Evolutionary conservation across 2,888 invertebrate genomes (phyloP).

Genomic region (Diaprepes abbreviatus): DNA sequence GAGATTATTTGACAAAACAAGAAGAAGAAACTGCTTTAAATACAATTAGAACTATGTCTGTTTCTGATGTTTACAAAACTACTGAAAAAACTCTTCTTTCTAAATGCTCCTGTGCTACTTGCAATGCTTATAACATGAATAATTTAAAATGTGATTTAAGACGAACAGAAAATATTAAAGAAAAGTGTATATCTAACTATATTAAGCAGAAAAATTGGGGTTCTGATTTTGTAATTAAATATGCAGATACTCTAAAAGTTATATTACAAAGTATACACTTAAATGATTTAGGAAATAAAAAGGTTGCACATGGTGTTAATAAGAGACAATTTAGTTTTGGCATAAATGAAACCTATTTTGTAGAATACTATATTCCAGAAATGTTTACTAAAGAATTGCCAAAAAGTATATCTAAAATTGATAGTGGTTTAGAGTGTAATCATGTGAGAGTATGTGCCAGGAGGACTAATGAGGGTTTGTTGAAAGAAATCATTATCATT

Average conservation of each 20-base stretch:
- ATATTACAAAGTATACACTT: conserved; percentile 66
- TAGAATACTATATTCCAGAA: conserved; percentile 68
- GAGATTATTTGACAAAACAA: conserved; percentile 64
- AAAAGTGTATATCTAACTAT: conserved; percentile 37
- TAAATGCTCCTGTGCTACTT: conserved; percentile 62
- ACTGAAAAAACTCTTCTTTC: conserved; percentile 56
- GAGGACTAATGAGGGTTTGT: conserved; percentile 64
- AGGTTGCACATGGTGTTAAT: conserved; percentile 56
- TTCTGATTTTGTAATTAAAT: conserved; percentile 55
- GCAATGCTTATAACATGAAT: conserved; percentile 59
- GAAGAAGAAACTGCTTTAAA: conserved; percentile 67
- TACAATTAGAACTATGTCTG: conserved; percentile 65
- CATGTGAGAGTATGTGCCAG: conserved; percentile 65
- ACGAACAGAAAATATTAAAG: conserved; percentile 33
- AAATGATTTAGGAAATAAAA: conserved; percentile 67
- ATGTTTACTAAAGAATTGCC: conserved; percentile 54
- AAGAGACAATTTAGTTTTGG: conserved; percentile 51
- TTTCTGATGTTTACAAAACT: conserved; percentile 62
- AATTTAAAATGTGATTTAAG: conserved; percentile 56
- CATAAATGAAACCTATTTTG: conserved; percentile 65
- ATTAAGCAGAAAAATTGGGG: conserved; percentile 49
- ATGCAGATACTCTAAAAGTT: conserved; percentile 68
- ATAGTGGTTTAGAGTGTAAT: conserved; percentile 62
- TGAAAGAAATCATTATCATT: too few species aligned
- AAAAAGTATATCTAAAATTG: conserved; percentile 62